Evolutionary conservation across 2,797 vertebrate genomes (phyloP).

Genomic region (Pampus argenteus): DNA sequence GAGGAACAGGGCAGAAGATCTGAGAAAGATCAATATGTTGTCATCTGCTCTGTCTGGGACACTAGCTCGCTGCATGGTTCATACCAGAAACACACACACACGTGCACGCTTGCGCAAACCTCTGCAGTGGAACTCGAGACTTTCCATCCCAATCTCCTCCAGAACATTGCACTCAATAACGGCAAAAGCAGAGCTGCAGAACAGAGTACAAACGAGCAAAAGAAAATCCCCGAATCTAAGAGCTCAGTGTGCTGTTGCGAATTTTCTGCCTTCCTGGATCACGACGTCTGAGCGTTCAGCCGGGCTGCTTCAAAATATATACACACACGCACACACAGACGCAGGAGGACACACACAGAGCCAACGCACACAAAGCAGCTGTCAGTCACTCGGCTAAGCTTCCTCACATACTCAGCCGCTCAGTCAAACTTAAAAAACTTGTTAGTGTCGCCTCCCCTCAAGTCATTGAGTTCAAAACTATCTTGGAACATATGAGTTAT

Average conservation of each 20-base stretch:
- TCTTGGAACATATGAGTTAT: constrained; percentile 61
- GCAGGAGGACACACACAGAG: constrained; percentile 9
- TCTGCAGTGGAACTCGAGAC: constrained; percentile 17
- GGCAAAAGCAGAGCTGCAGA: constrained; percentile 63
- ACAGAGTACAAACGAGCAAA: constrained; percentile 57
- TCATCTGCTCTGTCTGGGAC: constrained; percentile 30
- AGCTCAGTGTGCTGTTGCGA: constrained; percentile 55
- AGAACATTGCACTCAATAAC: constrained; percentile 66
- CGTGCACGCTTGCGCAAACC: background rate
- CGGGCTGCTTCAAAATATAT: constrained; percentile 45
- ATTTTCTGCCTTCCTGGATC: constrained; percentile 72
- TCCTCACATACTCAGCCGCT: constrained; percentile 32
- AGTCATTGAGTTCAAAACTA: constrained; percentile 41
- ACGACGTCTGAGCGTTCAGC: constrained; percentile 46
- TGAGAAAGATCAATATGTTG: constrained; percentile 29
- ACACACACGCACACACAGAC: constrained; percentile 5
- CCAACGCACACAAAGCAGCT: constrained; percentile 30
- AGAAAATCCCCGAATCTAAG: constrained; percentile 67
- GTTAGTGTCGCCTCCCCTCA: constrained; percentile 27
- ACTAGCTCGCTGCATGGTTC: constrained; percentile 13
- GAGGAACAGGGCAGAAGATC: constrained; percentile 19
- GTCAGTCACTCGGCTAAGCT: constrained; percentile 57
- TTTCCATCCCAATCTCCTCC: constrained; percentile 42
- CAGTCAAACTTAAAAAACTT: constrained; percentile 40
- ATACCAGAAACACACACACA: constrained; percentile 14